Evolutionary conservation across 2,797 vertebrate species (phyloP), one percentile per base, ranked within the genome.

Genomic region (Ficedula albicollis): DNA sequence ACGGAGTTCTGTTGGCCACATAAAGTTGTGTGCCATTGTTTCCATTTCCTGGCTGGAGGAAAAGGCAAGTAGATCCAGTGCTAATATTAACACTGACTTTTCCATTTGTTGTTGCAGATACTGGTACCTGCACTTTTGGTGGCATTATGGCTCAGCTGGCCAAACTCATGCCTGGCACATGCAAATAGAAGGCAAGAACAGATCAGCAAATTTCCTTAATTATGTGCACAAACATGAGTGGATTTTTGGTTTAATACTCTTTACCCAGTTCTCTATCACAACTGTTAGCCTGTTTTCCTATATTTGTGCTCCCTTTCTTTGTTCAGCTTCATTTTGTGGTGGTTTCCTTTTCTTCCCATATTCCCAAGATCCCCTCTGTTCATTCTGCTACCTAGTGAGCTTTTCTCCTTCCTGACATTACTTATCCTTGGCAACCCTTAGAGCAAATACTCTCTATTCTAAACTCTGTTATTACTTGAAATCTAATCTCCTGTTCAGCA

Each of bases 1-100:
- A 77, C 63, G 1, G 44, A 55, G 84, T 84, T 87, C 10, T 74
- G 82, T 44, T 80, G 82, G 70, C 63, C 81, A 51, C 87, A 87
- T 34, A 23, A 54, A 88, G 68, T 49, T 72, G 38, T 64, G 85
- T 72, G 89, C 90, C 93, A 87, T 95, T 96, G 93, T 97, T 95
- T 92, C 84, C 86, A 89, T 62, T 94, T 97, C 95, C 95, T 84
- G 90, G 88, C 81, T 48, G 62, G 20, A 80, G 54, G 72, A 92
- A 56, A 62, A 85, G 89, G 78, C 84, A 23, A 96, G 60, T 32
- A 22, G 69, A 38, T 43, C 43, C 78, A 64, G 34, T 30, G 87
- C 89, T 93, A 78, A 72, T 82, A 81, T 87, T 94, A 92, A 89
- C 89, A 64, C 2, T 1, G 72, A 87, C 89, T 96, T 94, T 93